A percentile compares a stretch with the other conserved stretches of the same genome.
phyloP scores from a whole-genome alignment of 2,797 vertebrate species.

The Carduelis carduelis region DNA sequence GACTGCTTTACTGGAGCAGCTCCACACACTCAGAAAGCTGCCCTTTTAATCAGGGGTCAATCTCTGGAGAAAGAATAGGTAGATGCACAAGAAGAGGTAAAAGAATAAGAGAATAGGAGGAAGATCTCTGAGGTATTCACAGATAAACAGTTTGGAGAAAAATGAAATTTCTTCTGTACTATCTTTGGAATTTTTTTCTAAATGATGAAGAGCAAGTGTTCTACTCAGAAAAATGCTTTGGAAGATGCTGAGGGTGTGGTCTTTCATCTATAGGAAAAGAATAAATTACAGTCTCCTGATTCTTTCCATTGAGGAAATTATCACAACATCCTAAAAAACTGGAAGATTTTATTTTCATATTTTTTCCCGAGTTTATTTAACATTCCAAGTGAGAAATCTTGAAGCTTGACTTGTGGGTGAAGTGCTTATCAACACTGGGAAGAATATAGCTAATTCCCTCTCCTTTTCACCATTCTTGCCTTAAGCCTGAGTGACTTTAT shows the following conservation, averaged over 20 bases:
- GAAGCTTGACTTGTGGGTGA: background rate
- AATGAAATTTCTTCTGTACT: background rate
- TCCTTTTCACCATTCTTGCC: background rate
- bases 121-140: background rate
- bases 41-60: background rate
- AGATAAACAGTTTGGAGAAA: background rate
- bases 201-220: background rate
- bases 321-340: background rate
- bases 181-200: background rate
- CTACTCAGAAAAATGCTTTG: background rate
- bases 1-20: background rate
- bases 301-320: background rate
- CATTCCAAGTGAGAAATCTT: background rate
- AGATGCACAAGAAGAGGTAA: background rate
- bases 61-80: background rate
- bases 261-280: background rate
- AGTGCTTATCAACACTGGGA: background rate
- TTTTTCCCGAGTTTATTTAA: background rate
- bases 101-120: background rate
- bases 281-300: background rate
- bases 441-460: background rate
- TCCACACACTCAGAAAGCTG: background rate
- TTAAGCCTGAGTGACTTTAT: background rate
- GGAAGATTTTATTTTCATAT: background rate
- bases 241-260: background rate